Conservation (phyloP, 2,113 vertebrate genomes). For the Melospiza georgiana region DNA sequence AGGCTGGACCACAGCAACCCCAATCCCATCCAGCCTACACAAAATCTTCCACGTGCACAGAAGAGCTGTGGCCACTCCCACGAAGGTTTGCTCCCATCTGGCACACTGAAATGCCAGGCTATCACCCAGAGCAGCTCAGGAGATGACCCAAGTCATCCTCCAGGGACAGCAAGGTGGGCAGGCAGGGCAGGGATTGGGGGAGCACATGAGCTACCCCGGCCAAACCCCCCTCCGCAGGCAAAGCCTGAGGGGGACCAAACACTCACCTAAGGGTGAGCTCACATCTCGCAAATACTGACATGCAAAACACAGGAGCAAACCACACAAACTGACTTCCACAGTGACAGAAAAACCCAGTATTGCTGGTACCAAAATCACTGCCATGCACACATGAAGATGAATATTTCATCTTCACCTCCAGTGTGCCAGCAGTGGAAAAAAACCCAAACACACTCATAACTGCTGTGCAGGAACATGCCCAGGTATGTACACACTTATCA, state of each 20-base stretch:
- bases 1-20: background rate
- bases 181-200: fast-evolving
- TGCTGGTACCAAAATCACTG: background rate
- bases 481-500: background rate
- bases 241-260: background rate
- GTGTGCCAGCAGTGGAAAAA: background rate
- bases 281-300: background rate
- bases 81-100: background rate
- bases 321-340: background rate
- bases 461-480: background rate
- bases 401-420: background rate
- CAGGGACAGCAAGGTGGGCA: background rate
- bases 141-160: background rate
- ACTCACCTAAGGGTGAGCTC: background rate
- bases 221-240: background rate
- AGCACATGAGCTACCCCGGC: background rate
- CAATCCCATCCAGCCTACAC: background rate
- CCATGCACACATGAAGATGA: background rate
- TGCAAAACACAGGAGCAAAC: background rate
- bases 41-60: background rate
- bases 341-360: background rate
- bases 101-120: background rate
- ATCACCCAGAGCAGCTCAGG: background rate
- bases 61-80: background rate
- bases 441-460: background rate